These are phyloP conservation scores for Aphrocallistes beatrix DNA, from an alignment of 37 sponge, comb jelly and placozoan species.

Conservation along the genomic window DNA sequence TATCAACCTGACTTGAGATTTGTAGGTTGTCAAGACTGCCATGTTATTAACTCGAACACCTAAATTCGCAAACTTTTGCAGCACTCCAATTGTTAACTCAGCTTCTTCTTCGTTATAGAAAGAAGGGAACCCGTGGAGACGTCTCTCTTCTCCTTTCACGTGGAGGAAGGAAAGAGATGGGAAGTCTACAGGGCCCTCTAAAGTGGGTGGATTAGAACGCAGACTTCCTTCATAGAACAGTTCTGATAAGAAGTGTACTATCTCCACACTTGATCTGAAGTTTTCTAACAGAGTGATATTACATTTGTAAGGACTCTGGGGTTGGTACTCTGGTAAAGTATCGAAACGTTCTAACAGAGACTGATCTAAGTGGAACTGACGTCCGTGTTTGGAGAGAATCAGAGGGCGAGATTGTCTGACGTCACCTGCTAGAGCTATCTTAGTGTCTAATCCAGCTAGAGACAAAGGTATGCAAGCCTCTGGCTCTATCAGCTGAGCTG, in stretches of 20 bases:
- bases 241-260: neutral
- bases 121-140: neutral
- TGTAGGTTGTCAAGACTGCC: neutral
- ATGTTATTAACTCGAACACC: neutral
- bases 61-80: neutral
- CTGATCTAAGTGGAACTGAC: neutral
- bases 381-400: neutral
- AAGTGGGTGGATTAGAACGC: neutral
- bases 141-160: neutral
- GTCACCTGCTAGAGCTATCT: neutral
- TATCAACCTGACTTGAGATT: neutral
- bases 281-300: neutral
- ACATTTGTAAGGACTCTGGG: neutral
- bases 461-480: neutral
- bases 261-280: neutral
- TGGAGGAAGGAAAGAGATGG: neutral
- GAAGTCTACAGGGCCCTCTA: neutral
- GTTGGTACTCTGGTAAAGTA: neutral
- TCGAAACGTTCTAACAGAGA: neutral
- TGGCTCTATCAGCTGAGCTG: conserved; percentile 1
- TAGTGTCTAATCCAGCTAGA: neutral
- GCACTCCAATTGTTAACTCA: neutral
- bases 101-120: neutral
- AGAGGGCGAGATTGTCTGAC: neutral
- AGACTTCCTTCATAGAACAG: neutral